These are phyloP conservation scores for Hippocampus kuda DNA, from an alignment of 2,797 vertebrate genomes.

Conservation along the genomic window DNA sequence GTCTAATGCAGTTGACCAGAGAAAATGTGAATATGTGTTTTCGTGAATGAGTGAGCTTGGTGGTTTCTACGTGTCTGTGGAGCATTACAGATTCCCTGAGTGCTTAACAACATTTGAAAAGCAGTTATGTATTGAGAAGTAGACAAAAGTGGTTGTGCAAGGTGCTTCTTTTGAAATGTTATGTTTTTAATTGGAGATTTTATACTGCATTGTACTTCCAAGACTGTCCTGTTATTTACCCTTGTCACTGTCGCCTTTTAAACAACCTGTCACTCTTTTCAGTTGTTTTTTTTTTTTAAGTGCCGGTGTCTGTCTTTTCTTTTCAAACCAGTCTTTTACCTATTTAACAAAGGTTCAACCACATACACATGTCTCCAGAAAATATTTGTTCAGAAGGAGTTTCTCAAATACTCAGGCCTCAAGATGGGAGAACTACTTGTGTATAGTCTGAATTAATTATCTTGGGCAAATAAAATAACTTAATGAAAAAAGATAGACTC, in stretches of 20 bases:
- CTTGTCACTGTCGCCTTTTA: constrained; percentile 13
- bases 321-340: constrained; percentile 31
- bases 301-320: constrained; percentile 17
- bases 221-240: constrained; percentile 26
- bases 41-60: constrained; percentile 37
- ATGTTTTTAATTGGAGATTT: constrained; percentile 51
- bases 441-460: constrained; percentile 57
- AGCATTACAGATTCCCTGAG: constrained; percentile 25
- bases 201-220: constrained; percentile 49
- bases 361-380: constrained; percentile 26
- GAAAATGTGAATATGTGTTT: constrained; percentile 48
- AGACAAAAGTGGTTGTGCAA: constrained; percentile 38
- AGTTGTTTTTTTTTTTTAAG: constrained; percentile 29
- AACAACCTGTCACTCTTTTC: constrained; percentile 28
- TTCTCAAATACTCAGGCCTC: constrained; percentile 54
- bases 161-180: constrained; percentile 52
- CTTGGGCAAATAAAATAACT: constrained; percentile 57
- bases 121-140: constrained; percentile 44
- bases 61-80: constrained; percentile 28
- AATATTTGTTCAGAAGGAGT: constrained; percentile 34
- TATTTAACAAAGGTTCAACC: constrained; percentile 29
- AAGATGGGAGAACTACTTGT: constrained; percentile 51
- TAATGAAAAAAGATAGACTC: constrained; percentile 26
- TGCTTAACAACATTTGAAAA: constrained; percentile 49
- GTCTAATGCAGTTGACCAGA: constrained; percentile 40